These are phyloP conservation scores for Bagarius yarrelli DNA, from an alignment of 2,113 vertebrate genomes.

Conservation along the genomic window DNA sequence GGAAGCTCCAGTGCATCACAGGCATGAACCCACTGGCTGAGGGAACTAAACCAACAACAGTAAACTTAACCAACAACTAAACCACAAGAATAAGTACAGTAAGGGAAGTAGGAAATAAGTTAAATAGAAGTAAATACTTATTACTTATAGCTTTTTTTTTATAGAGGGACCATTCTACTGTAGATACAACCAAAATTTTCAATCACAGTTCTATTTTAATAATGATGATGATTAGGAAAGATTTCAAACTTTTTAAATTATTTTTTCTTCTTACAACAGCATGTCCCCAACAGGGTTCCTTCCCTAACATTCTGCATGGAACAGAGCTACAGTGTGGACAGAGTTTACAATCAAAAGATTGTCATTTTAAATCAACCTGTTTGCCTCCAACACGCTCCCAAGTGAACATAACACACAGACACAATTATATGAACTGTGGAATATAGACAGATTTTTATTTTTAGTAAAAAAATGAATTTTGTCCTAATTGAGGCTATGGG, in stretches of 20 bases:
- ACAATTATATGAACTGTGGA: not conserved
- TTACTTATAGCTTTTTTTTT: not conserved
- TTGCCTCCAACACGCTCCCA: not conserved
- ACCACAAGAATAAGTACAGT: no score
- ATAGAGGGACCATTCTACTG: not conserved
- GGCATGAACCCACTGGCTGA: conserved; percentile 95
- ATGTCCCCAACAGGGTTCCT: not conserved
- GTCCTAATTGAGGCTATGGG: not conserved
- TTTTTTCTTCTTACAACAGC: not conserved
- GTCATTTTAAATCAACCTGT: not conserved
- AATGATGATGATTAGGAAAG: not conserved
- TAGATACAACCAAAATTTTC: not conserved
- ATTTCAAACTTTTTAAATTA: not conserved
- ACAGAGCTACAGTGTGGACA: not conserved
- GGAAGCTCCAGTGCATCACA: conserved; percentile 88
- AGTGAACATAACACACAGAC: not conserved
- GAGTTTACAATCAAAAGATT: not conserved
- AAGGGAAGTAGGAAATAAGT: no score
- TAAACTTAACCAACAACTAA: not conserved
- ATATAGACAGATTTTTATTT: not conserved
- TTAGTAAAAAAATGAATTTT: not conserved
- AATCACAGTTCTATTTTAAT: not conserved
- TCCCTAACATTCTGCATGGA: not conserved
- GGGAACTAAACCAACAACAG: conserved; percentile 72
- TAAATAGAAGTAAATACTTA: not conserved